These are phyloP conservation scores for Peromyscus eremicus DNA, from an alignment of 2,797 vertebrate genomes.

Conservation along the genomic window DNA sequence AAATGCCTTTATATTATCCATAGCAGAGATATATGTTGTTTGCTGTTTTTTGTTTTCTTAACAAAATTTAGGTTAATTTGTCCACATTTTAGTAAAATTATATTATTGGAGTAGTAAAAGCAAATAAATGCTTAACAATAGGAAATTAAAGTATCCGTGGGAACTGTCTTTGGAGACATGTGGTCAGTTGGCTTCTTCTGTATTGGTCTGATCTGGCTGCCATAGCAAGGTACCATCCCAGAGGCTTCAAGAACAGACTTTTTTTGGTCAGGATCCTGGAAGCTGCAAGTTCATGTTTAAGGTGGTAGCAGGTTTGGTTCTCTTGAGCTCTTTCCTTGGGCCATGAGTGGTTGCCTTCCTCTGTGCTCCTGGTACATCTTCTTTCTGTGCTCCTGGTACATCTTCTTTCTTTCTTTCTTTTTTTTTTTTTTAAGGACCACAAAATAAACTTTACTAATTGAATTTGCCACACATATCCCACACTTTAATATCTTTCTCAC, in stretches of 20 bases:
- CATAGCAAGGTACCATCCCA: background rate
- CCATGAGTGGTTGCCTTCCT: background rate
- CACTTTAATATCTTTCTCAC: too few relatives aligned
- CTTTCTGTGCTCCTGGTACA: too few relatives aligned
- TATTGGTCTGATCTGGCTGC: background rate
- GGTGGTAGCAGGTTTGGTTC: background rate
- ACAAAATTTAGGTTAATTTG: too few relatives aligned
- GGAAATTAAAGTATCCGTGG: background rate
- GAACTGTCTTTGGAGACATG: background rate
- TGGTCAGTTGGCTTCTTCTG: background rate
- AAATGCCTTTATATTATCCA: too few relatives aligned
- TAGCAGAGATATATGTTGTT: too few relatives aligned
- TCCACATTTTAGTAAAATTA: too few relatives aligned
- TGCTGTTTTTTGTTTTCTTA: too few relatives aligned
- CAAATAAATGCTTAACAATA: background rate
- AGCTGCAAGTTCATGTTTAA: background rate
- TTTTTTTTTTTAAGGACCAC: too few relatives aligned
- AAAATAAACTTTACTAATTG: too few relatives aligned
- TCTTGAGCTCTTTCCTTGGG: background rate
- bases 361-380: background rate
- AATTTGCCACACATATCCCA: too few relatives aligned
- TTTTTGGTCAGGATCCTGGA: accelerated
- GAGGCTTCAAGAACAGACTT: background rate
- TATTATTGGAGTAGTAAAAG: background rate
- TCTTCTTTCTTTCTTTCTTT: too few relatives aligned